These are phyloP conservation scores for Diaphora mendica DNA, from an alignment of 2,888 invertebrate species.

Conservation along the genomic window DNA sequence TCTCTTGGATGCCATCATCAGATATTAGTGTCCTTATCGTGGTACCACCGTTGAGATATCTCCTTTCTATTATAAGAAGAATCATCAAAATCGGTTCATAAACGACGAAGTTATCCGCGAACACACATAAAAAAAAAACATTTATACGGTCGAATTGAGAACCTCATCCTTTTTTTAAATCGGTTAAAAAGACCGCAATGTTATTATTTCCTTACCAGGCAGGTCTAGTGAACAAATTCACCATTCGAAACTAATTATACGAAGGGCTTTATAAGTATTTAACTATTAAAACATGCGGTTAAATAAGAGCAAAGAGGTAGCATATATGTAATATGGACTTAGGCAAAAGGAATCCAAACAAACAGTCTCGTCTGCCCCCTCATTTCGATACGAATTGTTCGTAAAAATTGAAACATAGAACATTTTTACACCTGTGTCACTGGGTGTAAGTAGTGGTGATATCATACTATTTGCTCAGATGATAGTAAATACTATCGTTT, in stretches of 20 bases:
- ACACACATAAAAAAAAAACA: too few species aligned
- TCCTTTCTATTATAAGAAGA: too few species aligned
- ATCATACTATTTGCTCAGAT: slow-evolving; percentile 76
- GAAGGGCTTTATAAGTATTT: background rate
- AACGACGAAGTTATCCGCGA: too few species aligned
- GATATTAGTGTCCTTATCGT: too few species aligned
- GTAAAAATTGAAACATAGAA: slow-evolving; percentile 14
- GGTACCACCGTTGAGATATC: too few species aligned
- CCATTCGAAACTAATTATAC: background rate
- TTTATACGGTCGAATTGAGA: too few species aligned
- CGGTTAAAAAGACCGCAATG: background rate
- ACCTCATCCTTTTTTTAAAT: too few species aligned
- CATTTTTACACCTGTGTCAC: slow-evolving; percentile 58
- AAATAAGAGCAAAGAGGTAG: background rate
- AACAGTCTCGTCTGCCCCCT: slow-evolving; percentile 2
- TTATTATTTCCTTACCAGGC: background rate
- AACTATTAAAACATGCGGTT: background rate
- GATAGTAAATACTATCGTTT: slow-evolving; percentile 60
- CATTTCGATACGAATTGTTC: slow-evolving; percentile 17
- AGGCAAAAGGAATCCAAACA: background rate
- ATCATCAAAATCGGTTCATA: too few species aligned
- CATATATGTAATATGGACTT: background rate
- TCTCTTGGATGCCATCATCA: too few species aligned
- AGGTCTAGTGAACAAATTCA: background rate
- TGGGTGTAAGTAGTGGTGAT: slow-evolving; percentile 61